These are phyloP conservation scores for Lepus americanus DNA, from an alignment of 2,113 vertebrate genomes.

Conservation along the genomic window DNA sequence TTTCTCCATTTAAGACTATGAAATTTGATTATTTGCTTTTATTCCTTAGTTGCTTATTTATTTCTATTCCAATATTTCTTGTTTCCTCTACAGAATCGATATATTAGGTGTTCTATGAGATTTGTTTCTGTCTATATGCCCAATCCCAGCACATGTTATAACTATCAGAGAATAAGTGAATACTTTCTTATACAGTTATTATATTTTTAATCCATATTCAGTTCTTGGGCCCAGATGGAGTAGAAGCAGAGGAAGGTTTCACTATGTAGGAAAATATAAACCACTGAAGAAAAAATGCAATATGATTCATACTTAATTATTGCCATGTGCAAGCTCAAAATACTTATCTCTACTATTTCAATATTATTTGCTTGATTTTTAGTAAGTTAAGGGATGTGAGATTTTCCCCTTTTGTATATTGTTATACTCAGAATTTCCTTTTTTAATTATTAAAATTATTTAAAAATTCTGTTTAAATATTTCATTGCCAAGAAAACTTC, in stretches of 20 bases:
- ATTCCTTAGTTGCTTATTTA: not conserved
- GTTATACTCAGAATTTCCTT: not conserved
- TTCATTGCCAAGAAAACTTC: not conserved
- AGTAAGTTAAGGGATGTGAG: not conserved
- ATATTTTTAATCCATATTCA: not conserved
- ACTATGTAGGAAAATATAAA: not conserved
- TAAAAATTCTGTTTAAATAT: not conserved
- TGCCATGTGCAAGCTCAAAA: not conserved
- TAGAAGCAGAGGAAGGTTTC: not conserved
- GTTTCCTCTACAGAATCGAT: not conserved
- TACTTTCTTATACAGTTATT: not conserved
- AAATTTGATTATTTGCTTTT: not conserved
- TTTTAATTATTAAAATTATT: not conserved
- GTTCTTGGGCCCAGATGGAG: not conserved
- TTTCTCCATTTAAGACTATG: not conserved
- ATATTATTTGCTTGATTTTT: not conserved
- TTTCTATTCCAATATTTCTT: not conserved
- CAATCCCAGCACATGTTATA: not conserved
- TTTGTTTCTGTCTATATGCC: not conserved
- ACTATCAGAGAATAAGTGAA: fast-evolving
- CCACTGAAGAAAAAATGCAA: not conserved
- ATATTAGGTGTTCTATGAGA: not conserved
- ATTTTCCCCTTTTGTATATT: not conserved
- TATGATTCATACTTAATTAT: not conserved
- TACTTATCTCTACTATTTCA: not conserved